Percentiles rank a stretch among this genome's conserved stretches.
Conservation (phyloP, 2,113 vertebrate species). For the Ancistrus triradiatus region DNA sequence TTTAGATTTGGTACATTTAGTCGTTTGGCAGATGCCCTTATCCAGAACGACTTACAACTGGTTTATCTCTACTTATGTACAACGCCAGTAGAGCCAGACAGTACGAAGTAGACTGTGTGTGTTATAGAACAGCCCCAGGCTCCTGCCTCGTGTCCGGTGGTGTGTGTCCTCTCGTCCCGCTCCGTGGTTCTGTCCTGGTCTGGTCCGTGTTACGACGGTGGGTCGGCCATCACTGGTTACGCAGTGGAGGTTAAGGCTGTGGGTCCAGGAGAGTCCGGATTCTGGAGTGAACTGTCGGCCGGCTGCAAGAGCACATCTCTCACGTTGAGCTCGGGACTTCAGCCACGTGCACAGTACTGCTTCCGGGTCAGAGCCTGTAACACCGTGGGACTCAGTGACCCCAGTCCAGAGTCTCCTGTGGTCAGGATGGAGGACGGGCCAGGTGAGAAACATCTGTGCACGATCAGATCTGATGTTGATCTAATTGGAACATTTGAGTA, state of each 20-base stretch:
- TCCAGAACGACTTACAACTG: too few species aligned
- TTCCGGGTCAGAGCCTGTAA: constrained; percentile 72
- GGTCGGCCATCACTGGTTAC: constrained; percentile 68
- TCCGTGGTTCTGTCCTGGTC: constrained; percentile 74
- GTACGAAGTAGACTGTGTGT: too few species aligned
- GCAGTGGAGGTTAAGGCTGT: constrained; percentile 61
- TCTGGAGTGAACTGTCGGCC: constrained; percentile 60
- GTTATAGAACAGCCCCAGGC: constrained; percentile 68
- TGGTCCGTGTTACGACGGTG: constrained; percentile 75
- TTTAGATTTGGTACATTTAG: too few species aligned
- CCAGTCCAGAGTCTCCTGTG: constrained; percentile 61
- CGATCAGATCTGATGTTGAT: too few species aligned
- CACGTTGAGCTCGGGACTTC: constrained; percentile 58
- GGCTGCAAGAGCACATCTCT: constrained; percentile 68
- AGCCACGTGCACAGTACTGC: constrained; percentile 56
- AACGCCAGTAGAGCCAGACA: too few species aligned
- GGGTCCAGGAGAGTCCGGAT: constrained; percentile 19
- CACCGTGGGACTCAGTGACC: constrained; percentile 63
- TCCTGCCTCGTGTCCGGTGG: constrained; percentile 65
- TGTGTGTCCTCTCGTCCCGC: constrained; percentile 49
- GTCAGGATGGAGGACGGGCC: constrained; percentile 63
- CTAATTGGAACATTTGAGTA: too few species aligned
- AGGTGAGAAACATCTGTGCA: constrained; percentile 58
- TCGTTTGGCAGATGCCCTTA: too few species aligned
- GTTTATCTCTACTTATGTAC: too few species aligned